phyloP scores from a whole-genome alignment of 2,797 vertebrate species.

The Vespertilio murinus region DNA sequence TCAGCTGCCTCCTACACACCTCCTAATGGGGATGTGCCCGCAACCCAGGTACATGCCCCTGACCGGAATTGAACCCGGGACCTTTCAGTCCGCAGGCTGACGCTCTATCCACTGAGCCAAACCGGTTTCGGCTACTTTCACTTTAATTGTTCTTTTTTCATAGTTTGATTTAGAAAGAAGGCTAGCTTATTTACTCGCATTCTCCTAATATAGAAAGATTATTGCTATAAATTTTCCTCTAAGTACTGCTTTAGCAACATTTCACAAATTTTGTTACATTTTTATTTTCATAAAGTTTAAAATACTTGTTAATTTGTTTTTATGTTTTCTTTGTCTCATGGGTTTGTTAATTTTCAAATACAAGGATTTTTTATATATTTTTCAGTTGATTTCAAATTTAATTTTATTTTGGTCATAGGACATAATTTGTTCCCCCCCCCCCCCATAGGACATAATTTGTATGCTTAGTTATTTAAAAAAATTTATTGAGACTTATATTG shows the following conservation, averaged over 20 bases:
- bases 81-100: too few relatives aligned
- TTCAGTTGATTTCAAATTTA: slow-evolving; percentile 22
- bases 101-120: too few relatives aligned
- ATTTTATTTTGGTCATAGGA: neutral
- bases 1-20: too few relatives aligned
- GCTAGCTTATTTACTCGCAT: neutral
- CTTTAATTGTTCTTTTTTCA: neutral
- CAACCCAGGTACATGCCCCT: too few relatives aligned
- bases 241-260: neutral
- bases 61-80: too few relatives aligned
- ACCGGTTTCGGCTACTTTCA: too few relatives aligned
- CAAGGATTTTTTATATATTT: neutral
- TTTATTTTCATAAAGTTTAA: slow-evolving; percentile 20
- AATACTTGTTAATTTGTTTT: neutral
- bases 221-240: neutral
- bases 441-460: neutral
- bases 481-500: neutral
- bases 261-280: neutral
- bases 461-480: slow-evolving; percentile 10
- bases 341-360: neutral
- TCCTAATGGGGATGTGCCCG: too few relatives aligned
- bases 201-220: neutral
- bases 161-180: neutral
- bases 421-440: too few relatives aligned
- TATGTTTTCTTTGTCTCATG: neutral